Conservation (phyloP, 1,140 invertebrate species). For the Dendrolimus kikuchii region DNA sequence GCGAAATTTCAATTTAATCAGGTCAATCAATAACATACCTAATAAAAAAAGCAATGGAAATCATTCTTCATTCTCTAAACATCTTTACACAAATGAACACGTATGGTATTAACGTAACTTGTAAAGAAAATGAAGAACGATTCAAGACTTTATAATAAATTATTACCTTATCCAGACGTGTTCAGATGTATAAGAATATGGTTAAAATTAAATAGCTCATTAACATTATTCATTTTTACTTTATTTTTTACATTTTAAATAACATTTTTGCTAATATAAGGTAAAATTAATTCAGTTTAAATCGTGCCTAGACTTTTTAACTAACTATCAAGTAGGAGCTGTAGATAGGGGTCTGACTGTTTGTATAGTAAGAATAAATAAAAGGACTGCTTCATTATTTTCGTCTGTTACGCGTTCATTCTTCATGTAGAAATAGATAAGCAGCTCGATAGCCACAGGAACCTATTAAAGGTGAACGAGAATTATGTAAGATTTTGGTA, state of each 20-base stretch:
- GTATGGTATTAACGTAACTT: slow-evolving; percentile 2
- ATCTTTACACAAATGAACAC: slow-evolving; percentile 46
- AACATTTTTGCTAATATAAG: slow-evolving; percentile 7
- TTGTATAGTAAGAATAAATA: slow-evolving; percentile 6
- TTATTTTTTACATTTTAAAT: slow-evolving; percentile 34
- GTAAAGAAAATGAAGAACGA: slow-evolving; percentile 47
- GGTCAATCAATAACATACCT: slow-evolving; percentile 5
- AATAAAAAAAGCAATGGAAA: slow-evolving; percentile 15
- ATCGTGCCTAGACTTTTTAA: too few species aligned
- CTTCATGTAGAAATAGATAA: slow-evolving; percentile 1
- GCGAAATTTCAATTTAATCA: slow-evolving; percentile 5
- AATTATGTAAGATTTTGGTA: too few species aligned
- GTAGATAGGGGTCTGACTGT: slow-evolving; percentile 25
- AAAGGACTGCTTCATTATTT: slow-evolving; percentile 34
- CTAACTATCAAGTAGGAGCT: slow-evolving; percentile 31
- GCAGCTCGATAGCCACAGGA: neutral
- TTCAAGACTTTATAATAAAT: slow-evolving; percentile 11
- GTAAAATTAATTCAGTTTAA: slow-evolving; percentile 4
- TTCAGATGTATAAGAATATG: slow-evolving; percentile 27
- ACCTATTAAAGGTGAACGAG: too few species aligned
- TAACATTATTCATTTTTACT: slow-evolving; percentile 22
- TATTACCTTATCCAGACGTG: slow-evolving; percentile 29
- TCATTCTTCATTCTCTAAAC: slow-evolving; percentile 50
- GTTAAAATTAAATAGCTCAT: slow-evolving; percentile 10
- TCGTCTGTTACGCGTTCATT: neutral